These are phyloP conservation scores for Castor canadensis DNA, from an alignment of 2,113 vertebrate species.

Conservation along the genomic window DNA sequence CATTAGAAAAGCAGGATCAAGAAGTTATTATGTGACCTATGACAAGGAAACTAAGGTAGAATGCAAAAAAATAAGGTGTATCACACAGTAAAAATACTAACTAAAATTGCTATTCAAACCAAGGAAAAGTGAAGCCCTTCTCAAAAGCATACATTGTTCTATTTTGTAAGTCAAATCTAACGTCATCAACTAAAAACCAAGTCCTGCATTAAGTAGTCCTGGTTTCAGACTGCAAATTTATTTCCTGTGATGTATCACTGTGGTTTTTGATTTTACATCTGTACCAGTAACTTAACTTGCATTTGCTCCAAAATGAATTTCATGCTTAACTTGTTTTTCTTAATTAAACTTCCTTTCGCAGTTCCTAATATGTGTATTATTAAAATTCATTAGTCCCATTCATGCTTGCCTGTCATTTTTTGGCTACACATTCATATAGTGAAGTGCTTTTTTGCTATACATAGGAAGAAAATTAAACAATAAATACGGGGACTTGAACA, in stretches of 20 bases:
- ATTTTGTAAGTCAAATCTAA: not conserved
- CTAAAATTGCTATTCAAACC: slow-evolving; percentile 31
- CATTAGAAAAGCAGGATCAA: not conserved
- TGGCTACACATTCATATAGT: slow-evolving; percentile 75
- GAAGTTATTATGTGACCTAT: not conserved
- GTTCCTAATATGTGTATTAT: slow-evolving; percentile 83
- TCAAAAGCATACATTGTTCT: not conserved
- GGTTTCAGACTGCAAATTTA: slow-evolving; percentile 67
- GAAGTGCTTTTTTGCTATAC: slow-evolving; percentile 75
- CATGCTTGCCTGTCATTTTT: slow-evolving; percentile 80
- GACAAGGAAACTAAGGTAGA: not conserved
- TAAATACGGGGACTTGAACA: slow-evolving; percentile 82
- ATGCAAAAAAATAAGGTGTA: not conserved
- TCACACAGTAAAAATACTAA: slow-evolving; percentile 18
- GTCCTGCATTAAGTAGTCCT: slow-evolving; percentile 44
- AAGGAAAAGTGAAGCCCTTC: slow-evolving; percentile 20
- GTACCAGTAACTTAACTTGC: slow-evolving; percentile 78
- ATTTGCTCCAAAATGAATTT: slow-evolving; percentile 84
- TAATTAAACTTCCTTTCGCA: slow-evolving; percentile 87
- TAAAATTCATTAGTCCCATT: slow-evolving; percentile 86
- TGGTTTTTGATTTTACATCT: slow-evolving; percentile 57
- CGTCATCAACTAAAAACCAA: not conserved
- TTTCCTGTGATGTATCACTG: slow-evolving; percentile 72
- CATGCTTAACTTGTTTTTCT: slow-evolving; percentile 86
- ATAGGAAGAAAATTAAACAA: slow-evolving; percentile 85